A percentile compares a stretch with the other conserved stretches of the same genome.
Evolutionary conservation across 1,140 invertebrate species (phyloP).

Genomic region (Pogonomyrmex barbatus): DNA sequence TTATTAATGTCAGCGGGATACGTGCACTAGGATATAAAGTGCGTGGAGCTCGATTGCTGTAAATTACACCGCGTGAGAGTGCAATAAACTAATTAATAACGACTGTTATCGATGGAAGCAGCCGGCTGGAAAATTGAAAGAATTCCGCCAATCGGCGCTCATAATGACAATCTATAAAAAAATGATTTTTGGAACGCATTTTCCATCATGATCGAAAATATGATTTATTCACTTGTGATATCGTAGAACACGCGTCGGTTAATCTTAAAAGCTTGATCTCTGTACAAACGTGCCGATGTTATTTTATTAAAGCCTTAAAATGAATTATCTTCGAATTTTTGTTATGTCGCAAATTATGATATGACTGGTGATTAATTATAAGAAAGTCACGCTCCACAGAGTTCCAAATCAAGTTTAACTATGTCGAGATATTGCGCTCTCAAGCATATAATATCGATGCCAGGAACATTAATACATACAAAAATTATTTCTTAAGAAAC

Average conservation of each 20-base stretch:
- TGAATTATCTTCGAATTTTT: constrained; percentile 3
- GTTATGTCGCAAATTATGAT: background rate
- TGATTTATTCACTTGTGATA: constrained; percentile 30
- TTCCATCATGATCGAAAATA: background rate
- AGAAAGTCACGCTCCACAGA: background rate
- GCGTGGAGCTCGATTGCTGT: constrained; percentile 44
- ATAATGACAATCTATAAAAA: constrained; percentile 21
- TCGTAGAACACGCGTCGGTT: background rate
- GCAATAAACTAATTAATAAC: constrained; percentile 37
- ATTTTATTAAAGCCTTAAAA: constrained; percentile 16
- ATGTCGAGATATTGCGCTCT: background rate
- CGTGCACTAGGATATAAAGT: constrained; percentile 47
- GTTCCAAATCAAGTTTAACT: background rate
- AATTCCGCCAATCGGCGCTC: background rate
- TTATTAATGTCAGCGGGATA: constrained; percentile 63
- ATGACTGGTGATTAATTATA: constrained; percentile 4
- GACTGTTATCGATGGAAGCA: constrained; percentile 41
- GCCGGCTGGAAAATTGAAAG: constrained; percentile 46
- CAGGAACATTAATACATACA: background rate
- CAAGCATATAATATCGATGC: background rate
- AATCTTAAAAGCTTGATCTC: constrained; percentile 39
- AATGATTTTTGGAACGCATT: constrained; percentile 11
- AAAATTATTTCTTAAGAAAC: background rate
- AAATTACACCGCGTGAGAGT: constrained; percentile 56
- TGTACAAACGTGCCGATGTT: background rate